Percentiles rank a stretch among this genome's conserved stretches.
These are phyloP conservation scores for Phrynosoma blainvillii DNA, from an alignment of 2,113 vertebrate genomes.

Conservation along the genomic window DNA sequence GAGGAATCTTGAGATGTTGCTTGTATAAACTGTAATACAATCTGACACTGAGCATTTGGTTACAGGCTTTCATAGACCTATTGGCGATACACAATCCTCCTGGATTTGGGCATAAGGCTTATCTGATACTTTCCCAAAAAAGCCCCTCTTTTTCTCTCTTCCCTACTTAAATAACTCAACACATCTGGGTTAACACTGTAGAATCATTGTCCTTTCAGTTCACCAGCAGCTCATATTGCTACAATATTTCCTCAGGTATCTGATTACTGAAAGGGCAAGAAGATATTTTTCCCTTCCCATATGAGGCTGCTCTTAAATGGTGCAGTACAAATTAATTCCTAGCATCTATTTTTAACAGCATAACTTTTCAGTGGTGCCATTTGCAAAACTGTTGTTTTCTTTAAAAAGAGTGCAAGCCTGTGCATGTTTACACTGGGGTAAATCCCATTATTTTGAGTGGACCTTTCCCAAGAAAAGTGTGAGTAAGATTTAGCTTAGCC, in stretches of 20 bases:
- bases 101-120: conserved; percentile 95
- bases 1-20: conserved; percentile 92
- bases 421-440: background rate
- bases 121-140: conserved; percentile 94
- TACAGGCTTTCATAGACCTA: conserved; percentile 93
- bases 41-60: conserved; percentile 84
- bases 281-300: conserved; percentile 58
- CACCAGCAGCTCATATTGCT: conserved; percentile 87
- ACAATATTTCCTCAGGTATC: conserved; percentile 92
- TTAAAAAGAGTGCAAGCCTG: conserved; percentile 4
- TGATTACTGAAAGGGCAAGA: conserved; percentile 89
- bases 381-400: conserved; percentile 57
- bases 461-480: background rate
- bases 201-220: conserved; percentile 94
- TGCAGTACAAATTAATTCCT: conserved; percentile 78
- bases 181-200: conserved; percentile 97
- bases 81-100: conserved; percentile 92
- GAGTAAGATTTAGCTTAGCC: background rate
- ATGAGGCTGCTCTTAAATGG: conserved; percentile 69
- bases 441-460: background rate
- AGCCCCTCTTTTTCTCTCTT: conserved; percentile 81
- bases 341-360: conserved; percentile 59
- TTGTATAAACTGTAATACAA: conserved; percentile 97
- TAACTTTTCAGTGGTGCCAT: conserved; percentile 71
- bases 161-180: conserved; percentile 91